Conservation (phyloP, 2,797 vertebrate species). For the Chrysocyon brachyurus region DNA sequence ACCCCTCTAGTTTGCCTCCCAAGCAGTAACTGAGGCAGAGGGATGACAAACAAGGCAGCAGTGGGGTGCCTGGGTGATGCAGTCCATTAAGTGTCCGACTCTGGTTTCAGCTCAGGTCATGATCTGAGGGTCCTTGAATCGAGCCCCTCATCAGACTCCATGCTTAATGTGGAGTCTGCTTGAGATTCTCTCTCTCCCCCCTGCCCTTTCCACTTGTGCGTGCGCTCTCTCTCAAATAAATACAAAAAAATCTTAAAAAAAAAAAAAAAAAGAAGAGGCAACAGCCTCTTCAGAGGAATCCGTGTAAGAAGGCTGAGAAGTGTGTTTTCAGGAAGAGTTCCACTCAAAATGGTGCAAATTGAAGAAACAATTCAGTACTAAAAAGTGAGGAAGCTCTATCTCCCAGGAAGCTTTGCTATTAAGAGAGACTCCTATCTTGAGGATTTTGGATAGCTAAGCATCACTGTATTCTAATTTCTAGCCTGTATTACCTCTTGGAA, state of each 20-base stretch:
- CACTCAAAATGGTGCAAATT: constrained; percentile 48
- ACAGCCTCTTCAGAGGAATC: constrained; percentile 15
- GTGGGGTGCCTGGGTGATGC: background rate
- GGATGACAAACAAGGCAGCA: background rate
- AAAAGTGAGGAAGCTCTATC: background rate
- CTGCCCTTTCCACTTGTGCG: background rate
- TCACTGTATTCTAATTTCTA: constrained; percentile 49
- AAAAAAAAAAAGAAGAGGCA: background rate
- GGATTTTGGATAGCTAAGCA: constrained; percentile 28
- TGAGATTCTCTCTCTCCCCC: background rate
- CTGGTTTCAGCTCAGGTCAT: background rate
- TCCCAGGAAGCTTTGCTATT: background rate
- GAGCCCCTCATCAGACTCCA: background rate
- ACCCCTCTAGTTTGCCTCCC: background rate
- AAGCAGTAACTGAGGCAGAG: background rate
- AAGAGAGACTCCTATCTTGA: constrained; percentile 33
- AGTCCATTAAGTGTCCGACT: background rate
- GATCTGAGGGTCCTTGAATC: background rate
- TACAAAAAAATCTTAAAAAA: background rate
- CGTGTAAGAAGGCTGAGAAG: constrained; percentile 52
- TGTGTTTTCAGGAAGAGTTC: constrained; percentile 41
- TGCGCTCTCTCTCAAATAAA: background rate
- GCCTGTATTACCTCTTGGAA: constrained; percentile 45
- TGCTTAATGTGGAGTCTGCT: background rate
- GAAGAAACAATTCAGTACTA: constrained; percentile 17